Evolutionary conservation across 2,797 vertebrate genomes (phyloP).

Genomic region (Danio jaintianensis): DNA sequence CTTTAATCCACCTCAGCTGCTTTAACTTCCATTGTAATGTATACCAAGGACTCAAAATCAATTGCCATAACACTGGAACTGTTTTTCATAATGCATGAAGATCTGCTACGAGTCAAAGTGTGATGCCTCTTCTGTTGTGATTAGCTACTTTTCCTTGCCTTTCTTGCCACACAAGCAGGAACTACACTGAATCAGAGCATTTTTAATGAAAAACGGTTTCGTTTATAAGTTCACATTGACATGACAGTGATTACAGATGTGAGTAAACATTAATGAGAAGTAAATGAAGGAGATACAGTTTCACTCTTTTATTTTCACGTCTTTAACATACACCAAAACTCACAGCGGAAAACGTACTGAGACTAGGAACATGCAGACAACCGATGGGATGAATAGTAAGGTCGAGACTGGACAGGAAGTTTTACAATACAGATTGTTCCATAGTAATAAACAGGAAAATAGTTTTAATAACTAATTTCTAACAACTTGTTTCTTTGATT

Average conservation of each 20-base stretch:
- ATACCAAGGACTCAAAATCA: constrained; percentile 72
- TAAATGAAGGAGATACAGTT: too few species aligned
- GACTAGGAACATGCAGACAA: too few species aligned
- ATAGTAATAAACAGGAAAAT: too few species aligned
- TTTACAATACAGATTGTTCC: too few species aligned
- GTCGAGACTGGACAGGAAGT: too few species aligned
- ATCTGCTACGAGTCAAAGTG: constrained; percentile 79
- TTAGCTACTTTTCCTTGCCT: constrained; percentile 80
- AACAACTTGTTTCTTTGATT: too few species aligned
- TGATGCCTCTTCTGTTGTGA: constrained; percentile 76
- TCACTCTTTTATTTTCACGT: too few species aligned
- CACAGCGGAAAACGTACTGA: too few species aligned
- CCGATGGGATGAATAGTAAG: too few species aligned
- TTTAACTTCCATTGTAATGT: constrained; percentile 78
- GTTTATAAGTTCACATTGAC: constrained; percentile 42
- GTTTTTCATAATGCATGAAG: constrained; percentile 82
- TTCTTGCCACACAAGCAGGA: constrained; percentile 58
- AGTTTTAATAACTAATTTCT: too few species aligned
- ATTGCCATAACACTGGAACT: constrained; percentile 72
- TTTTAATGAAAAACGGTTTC: constrained; percentile 59
- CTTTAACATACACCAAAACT: too few species aligned
- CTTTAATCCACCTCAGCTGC: constrained; percentile 83
- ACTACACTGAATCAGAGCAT: constrained; percentile 36
- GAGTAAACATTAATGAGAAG: too few species aligned
- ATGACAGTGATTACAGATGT: background rate